Base-by-base conservation (phyloP, 2,113 vertebrate genomes). In the Speoplatyrhinus poulsoni region DNA sequence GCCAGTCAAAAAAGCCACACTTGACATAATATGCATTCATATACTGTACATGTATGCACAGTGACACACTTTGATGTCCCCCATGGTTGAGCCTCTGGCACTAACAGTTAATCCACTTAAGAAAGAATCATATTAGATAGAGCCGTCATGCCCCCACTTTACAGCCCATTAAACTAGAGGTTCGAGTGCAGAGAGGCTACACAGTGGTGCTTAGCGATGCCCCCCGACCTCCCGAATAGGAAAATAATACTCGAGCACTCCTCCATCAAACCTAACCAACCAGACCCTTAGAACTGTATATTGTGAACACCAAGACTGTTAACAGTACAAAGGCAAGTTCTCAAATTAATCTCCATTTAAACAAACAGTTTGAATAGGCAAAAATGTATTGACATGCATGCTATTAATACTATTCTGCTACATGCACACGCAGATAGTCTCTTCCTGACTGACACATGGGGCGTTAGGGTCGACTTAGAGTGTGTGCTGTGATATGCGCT, bases 1-100 rank as follows among this genome's bases (percentile, higher is more conserved):
- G 53, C 53, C 15, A 7, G 15, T 17, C 15, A 55, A n/a, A 6
- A 16, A 15, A 55, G 15, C 15, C 17, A 53, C n/a, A 13, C 26
- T 26, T 26, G 26, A 26, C 26, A 26, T 26, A 26, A 26, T 26
- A 26, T 32, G 19, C 54, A 55, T 50, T 55, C 69, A 64, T 53
- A 48, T 58, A 65, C 32, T 36, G 59, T 52, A 49, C 58, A 72
- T 60, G 52, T 50, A 17, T 55, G 60, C 41, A 49, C 62, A 62
- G 36, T 53, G 13, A n/a, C n/a, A 80, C 48, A 52, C 47, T 36
- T 12, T 46, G 36, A 60, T 32, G 10, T 12, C 58, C 58, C 58
- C 19, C 5, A 13, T 32, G 36, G 7, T 12, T 46, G 59, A 60
- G 13, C 36, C 59, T 13, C 15, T 41, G 59, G 33, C 3, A 4